Evolutionary conservation across 2,797 vertebrate species (phyloP), one percentile per base, ranked within the genome.

Genomic region (Myiotriccus ornatus): DNA sequence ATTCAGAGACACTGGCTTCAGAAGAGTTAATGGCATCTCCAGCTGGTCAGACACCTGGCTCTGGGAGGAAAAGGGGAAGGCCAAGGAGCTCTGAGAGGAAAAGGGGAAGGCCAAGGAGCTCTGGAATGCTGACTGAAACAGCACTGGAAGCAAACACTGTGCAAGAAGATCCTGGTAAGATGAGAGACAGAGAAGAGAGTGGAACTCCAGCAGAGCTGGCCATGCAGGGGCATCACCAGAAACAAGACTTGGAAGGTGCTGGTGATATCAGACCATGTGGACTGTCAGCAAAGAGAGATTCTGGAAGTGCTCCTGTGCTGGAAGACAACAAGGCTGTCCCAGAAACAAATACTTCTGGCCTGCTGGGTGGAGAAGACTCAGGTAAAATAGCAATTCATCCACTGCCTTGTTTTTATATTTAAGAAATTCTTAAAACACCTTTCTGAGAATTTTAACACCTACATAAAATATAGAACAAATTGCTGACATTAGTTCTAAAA

Each of bases 321-420:
- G 10, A 34, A 25, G 49, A 16, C 37, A 5, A 10, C 1, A 87
- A 82, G 25, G 9, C 62, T 75, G 52, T 2, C 49, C 62, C 70
- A 15, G 90, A 93, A 81, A 47, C 21, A 1, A 32, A 2, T 39
- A 0, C 24, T 65, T 32, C 20, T 28, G 75, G 9, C 11, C 53
- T 55, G 22, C 18, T 76, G 57, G 12, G 17, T 44, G 68, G 22
- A n/a, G 73, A 56, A 14, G 82, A 70, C 18, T 89, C 94, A 74
- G 95, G 96, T 97, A 96, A 96, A 94, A 46, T 34, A 5, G 37
- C 5, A 3, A 25, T 47, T 24, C n/a, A 39, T 89, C 6, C 22
- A 4, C 20, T 41, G 14, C 28, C 24, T 41, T 8, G 2, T 5
- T 39, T 76, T 49, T 39, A 4, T 49, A 2, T 30, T 25, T 8